Conservation (phyloP, 2,888 invertebrate species). For the Lumbricus terrestris region DNA sequence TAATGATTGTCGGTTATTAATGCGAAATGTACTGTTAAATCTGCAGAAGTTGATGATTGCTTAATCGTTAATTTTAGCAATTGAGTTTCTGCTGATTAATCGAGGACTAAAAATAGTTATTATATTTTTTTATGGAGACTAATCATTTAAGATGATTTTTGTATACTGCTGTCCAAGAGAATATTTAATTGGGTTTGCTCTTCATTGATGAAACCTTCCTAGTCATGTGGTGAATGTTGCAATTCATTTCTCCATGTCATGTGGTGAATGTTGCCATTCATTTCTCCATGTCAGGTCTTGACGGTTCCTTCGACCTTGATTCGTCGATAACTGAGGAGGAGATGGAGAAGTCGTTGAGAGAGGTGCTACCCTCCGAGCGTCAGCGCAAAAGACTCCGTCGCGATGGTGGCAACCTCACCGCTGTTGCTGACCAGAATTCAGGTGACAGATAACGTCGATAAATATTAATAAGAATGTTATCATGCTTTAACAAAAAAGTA, state of each 20-base stretch:
- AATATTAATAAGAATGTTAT: background rate
- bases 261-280: background rate
- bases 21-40: background rate
- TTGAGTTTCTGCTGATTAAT: no score
- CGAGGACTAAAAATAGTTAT: no score
- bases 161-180: background rate
- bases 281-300: background rate
- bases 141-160: background rate
- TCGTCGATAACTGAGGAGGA: constrained; percentile 55
- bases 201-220: background rate
- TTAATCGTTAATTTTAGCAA: no score
- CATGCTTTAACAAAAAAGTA: background rate
- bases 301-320: constrained; percentile 42
- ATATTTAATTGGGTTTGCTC: background rate
- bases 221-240: background rate
- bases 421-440: constrained; percentile 12
- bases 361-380: constrained; percentile 52
- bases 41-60: no score
- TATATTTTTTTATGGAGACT: background rate
- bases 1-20: background rate
- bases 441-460: background rate
- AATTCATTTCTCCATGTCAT: background rate
- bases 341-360: constrained; percentile 48
- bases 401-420: constrained; percentile 37
- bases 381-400: constrained; percentile 49